A percentile compares a stretch with the other conserved stretches of the same genome.
Conservation (phyloP, 2,888 invertebrate species). For the Merodon equestris region DNA sequence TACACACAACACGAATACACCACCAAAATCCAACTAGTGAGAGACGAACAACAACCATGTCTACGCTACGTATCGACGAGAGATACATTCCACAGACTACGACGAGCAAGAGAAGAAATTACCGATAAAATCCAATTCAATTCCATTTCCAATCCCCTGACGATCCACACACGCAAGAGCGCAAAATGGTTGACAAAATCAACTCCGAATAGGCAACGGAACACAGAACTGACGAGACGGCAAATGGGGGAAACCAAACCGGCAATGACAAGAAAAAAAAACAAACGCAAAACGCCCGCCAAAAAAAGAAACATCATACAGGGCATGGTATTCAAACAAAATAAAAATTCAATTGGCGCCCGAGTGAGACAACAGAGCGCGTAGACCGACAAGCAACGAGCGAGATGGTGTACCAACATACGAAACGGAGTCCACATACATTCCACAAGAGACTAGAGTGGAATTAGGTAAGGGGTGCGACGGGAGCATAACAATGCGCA, state of each 20-base stretch:
- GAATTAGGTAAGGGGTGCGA: conserved; percentile 31
- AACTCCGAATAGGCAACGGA: too few species aligned
- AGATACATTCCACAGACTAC: too few species aligned
- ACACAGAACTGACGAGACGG: too few species aligned
- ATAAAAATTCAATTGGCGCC: conserved; percentile 44
- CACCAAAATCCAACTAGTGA: conserved; percentile 21
- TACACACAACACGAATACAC: conserved; percentile 44
- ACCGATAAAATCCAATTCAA: too few species aligned
- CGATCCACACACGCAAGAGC: conserved; percentile 22
- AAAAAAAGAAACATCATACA: conserved; percentile 49
- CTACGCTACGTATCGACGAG: too few species aligned
- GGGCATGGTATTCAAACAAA: conserved; percentile 48
- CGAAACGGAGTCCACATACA: conserved; percentile 41
- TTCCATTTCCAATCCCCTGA: too few species aligned
- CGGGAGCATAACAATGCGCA: conserved; percentile 59
- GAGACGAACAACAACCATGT: too few species aligned
- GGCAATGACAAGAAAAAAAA: conserved; percentile 33
- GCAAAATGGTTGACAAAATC: conserved; percentile 51
- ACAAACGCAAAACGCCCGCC: conserved; percentile 43
- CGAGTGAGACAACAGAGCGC: conserved; percentile 51
- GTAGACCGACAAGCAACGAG: not conserved
- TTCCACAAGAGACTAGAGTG: conserved; percentile 37
- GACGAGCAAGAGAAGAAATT: too few species aligned
- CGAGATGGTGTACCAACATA: not conserved
- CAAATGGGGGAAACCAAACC: too few species aligned